These are phyloP conservation scores for Boulengeromyrus knoepffleri DNA, from an alignment of 2,113 vertebrate genomes.

Conservation along the genomic window DNA sequence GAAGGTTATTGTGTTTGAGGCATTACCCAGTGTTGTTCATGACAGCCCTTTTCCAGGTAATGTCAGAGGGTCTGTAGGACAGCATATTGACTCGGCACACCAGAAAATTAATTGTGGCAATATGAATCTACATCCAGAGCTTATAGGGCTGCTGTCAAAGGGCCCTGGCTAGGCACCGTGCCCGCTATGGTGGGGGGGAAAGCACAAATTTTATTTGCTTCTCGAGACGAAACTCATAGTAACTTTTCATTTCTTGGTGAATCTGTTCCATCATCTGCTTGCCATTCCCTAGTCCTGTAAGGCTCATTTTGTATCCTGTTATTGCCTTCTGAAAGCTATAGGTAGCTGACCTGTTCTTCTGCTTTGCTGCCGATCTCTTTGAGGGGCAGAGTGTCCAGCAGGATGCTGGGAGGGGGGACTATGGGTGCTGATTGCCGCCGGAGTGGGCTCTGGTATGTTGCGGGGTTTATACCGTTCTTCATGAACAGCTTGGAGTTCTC, in stretches of 20 bases:
- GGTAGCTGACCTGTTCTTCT: slow-evolving; percentile 76
- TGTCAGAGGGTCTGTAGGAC: not conserved
- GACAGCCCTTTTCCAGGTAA: not conserved
- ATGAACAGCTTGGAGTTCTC: slow-evolving; percentile 85
- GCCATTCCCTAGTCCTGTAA: not conserved
- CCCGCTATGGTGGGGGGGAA: not conserved
- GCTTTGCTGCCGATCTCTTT: slow-evolving; percentile 74
- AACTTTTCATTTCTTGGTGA: not conserved
- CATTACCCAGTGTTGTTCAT: not conserved
- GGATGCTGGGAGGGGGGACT: slow-evolving; percentile 63
- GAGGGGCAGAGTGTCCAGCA: slow-evolving; percentile 74
- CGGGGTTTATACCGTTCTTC: slow-evolving; percentile 74
- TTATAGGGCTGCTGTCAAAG: not conserved
- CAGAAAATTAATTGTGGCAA: not conserved
- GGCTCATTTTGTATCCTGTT: not conserved
- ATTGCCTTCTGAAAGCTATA: slow-evolving; percentile 51
- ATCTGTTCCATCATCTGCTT: not conserved
- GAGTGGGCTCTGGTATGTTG: slow-evolving; percentile 74
- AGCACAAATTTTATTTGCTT: not conserved
- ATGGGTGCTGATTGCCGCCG: slow-evolving; percentile 58
- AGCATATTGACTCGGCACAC: not conserved
- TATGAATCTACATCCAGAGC: not conserved
- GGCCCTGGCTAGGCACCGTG: not conserved
- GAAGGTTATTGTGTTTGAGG: not conserved
- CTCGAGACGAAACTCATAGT: not conserved